Base-by-base conservation (phyloP, 2,888 invertebrate species). In the Limnephilus lunatus region DNA sequence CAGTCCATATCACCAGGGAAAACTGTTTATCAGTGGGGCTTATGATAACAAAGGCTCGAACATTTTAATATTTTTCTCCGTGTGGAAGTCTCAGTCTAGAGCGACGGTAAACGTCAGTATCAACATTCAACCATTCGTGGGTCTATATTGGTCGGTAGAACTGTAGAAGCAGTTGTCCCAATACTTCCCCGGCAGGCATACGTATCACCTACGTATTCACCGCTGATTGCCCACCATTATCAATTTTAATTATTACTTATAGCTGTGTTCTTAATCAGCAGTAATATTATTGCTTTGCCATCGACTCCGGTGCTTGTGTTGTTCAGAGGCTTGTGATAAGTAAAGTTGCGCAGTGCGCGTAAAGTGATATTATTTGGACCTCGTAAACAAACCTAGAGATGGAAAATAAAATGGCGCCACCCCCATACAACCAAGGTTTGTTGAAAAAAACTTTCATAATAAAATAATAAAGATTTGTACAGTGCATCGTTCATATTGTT, bases 351-450 rank as follows among this genome's bases (percentile, higher is more conserved):
- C 48, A 87, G 87, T 87, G 87, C 87, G 32, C 31, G 39, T 15
- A 31, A 7, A 31, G 87, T 87, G 53, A 44, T 68, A 87, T n/a
- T 48, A 39, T 86, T 31, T 12, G 44, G 44, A 53, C 32, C 53
- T 30, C 30, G 14, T 15, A 15, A 87, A 68, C 87, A 87, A 53
- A 83, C 35, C 83, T 53, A 87, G 35, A 89, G 25, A 89, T 89
- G 86, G 86, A 86, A 30, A 86, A 86, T 31, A 86, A 86, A 86
- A 86, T 86, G 88, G 88, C 88, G 11, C 88, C 88, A 31, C 88
- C 88, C 25, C 88, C 88, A 19, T 89, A 89, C 68, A 53, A 53
- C 32, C 88, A 35, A 86, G 86, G 86, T 86, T 35, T 35, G 83
- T 68, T 68, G 9, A 83, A 83, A 82, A 44, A 83, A 83, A 83